These are phyloP conservation scores for Mastacembelus armatus DNA, from an alignment of 2,797 vertebrate species.

Conservation along the genomic window DNA sequence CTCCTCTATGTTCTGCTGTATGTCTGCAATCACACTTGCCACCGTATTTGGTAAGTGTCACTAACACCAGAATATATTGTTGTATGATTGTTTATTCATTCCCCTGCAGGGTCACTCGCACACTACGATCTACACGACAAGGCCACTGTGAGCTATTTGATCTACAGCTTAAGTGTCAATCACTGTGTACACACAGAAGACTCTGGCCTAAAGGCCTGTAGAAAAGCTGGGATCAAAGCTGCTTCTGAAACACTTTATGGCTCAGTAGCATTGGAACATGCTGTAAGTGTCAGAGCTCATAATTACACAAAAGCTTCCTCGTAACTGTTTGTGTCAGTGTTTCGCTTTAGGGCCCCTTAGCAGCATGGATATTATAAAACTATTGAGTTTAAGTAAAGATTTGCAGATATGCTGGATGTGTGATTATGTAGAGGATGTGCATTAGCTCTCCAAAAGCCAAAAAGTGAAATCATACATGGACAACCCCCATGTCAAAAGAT, in stretches of 20 bases:
- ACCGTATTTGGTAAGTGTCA: no score
- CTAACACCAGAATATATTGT: no score
- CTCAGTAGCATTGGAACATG: constrained; percentile 1
- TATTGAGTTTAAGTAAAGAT: constrained; percentile 11
- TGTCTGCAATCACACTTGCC: not conserved
- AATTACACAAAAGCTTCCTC: constrained; percentile 25
- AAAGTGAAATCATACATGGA: not conserved
- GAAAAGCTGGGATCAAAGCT: constrained; percentile 21
- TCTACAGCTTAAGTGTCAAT: constrained; percentile 3
- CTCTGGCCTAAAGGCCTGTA: constrained; percentile 14
- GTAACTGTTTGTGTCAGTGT: constrained; percentile 16
- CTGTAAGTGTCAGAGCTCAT: constrained; percentile 32
- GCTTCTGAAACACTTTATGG: constrained; percentile 1
- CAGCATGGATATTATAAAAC: constrained; percentile 9
- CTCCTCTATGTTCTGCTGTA: not conserved
- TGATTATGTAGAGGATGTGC: not conserved
- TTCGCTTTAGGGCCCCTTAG: constrained; percentile 8
- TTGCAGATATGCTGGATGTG: constrained; percentile 17
- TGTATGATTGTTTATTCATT: not conserved
- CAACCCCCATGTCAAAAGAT: not conserved
- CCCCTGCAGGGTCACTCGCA: not conserved
- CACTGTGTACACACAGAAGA: constrained; percentile 1
- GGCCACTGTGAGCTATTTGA: not conserved
- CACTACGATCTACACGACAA: not conserved
- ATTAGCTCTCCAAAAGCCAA: not conserved